Percentiles rank a stretch among this genome's conserved stretches.
Conservation (phyloP, 2,888 invertebrate species). For the Sphecodes monilicornis region DNA sequence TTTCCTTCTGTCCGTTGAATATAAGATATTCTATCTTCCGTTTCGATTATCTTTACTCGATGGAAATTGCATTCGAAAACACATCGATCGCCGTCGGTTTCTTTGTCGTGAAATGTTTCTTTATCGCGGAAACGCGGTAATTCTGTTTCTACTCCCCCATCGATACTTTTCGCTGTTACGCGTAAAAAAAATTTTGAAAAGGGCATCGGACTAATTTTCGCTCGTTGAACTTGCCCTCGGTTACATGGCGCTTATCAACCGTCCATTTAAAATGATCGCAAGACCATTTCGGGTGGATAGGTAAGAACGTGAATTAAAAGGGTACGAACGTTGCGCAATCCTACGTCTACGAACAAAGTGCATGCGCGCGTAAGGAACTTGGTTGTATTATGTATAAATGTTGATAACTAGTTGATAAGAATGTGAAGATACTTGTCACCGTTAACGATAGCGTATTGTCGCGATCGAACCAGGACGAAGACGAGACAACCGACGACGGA, state of each 20-base stretch:
- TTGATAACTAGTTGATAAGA: slow-evolving; percentile 82
- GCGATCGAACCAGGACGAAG: slow-evolving; percentile 24
- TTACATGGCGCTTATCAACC: not conserved
- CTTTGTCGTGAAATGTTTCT: no score
- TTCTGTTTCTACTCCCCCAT: no score
- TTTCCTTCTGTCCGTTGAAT: not conserved
- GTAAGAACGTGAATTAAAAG: not conserved
- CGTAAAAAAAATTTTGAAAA: not conserved
- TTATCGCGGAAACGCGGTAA: no score
- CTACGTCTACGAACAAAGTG: slow-evolving; percentile 61
- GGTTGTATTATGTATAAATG: slow-evolving; percentile 84
- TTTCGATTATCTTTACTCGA: not conserved
- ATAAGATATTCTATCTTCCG: not conserved
- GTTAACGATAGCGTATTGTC: slow-evolving; percentile 49
- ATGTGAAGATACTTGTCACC: slow-evolving; percentile 68
- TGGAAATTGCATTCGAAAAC: not conserved
- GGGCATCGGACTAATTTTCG: not conserved
- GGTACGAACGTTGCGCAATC: slow-evolving; percentile 64
- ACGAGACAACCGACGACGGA: slow-evolving; percentile 3
- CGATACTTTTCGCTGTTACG: no score
- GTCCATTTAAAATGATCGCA: not conserved
- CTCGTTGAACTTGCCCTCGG: not conserved
- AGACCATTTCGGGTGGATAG: not conserved
- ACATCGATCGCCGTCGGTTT: no score
- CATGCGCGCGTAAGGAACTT: slow-evolving; percentile 72